Percentiles rank a stretch among this genome's conserved stretches.
phyloP scores from a whole-genome alignment of 2,113 vertebrate species.

The Sturnus vulgaris region DNA sequence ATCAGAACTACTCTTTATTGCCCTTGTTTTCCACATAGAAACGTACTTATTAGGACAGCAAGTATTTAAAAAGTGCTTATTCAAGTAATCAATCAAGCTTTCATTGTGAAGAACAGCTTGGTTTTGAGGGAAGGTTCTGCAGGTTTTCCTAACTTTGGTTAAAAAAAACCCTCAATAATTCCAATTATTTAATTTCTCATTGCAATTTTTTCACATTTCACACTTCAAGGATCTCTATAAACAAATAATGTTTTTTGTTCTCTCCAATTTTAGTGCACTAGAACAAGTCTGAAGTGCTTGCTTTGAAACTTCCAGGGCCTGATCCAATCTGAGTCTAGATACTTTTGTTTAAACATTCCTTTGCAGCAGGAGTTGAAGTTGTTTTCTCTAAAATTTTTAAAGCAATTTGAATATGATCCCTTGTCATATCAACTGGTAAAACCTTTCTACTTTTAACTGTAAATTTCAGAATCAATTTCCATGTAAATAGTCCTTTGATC shows the following conservation, averaged over 20 bases:
- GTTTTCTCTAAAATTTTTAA: neutral
- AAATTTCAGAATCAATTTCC: neutral
- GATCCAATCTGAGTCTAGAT: neutral
- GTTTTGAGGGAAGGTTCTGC: neutral
- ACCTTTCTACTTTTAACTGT: neutral
- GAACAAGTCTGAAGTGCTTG: neutral
- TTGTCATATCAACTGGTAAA: neutral
- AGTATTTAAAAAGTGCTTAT: neutral
- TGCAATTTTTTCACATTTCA: neutral
- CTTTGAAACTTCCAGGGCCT: neutral
- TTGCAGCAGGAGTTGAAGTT: constrained; percentile 3
- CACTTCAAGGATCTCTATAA: neutral
- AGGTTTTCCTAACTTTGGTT: neutral
- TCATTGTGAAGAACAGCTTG: neutral
- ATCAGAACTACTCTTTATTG: neutral
- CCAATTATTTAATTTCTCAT: neutral
- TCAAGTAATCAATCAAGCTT: neutral
- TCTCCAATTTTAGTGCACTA: neutral
- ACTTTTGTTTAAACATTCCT: constrained; percentile 42
- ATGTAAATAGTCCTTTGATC: neutral
- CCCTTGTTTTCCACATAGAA: neutral
- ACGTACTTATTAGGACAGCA: neutral
- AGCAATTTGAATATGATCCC: neutral
- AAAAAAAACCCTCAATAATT: neutral
- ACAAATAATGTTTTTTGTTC: neutral